Percentiles rank a stretch among this genome's conserved stretches.
phyloP scores from a whole-genome alignment of 2,113 vertebrate species.

The Gasterosteus aculeatus region DNA sequence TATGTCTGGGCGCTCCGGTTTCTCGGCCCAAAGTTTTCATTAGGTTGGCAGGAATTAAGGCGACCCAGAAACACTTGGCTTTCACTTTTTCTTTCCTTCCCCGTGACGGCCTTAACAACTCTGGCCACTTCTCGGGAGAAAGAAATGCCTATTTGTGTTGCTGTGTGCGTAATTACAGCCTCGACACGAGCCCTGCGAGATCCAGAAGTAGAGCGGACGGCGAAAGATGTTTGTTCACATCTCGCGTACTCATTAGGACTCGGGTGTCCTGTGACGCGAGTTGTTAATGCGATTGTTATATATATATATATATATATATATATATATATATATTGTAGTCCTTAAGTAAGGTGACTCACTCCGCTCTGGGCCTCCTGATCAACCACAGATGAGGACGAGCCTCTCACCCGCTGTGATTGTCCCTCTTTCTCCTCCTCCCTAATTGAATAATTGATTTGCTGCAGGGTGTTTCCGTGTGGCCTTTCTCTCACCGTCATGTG shows the following conservation, averaged over 20 bases:
- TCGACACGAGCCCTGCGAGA: constrained; percentile 5
- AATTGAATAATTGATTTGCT: constrained; percentile 68
- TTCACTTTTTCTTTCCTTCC: constrained; percentile 34
- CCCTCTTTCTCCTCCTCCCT: constrained; percentile 38
- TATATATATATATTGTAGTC: constrained; percentile 13
- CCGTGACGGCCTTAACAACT: constrained; percentile 32
- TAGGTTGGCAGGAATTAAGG: constrained; percentile 55
- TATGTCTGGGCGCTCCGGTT: constrained; percentile 58
- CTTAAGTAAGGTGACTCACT: constrained; percentile 1
- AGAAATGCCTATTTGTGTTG: constrained; percentile 17
- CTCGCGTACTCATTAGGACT: not conserved
- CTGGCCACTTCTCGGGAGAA: constrained; percentile 7
- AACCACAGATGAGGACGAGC: constrained; percentile 63
- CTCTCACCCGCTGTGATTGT: constrained; percentile 56
- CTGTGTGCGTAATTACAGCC: constrained; percentile 24
- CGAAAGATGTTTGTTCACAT: not conserved
- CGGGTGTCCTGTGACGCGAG: not conserved
- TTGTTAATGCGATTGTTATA: not conserved
- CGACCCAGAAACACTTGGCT: constrained; percentile 40
- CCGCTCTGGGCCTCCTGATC: constrained; percentile 46
- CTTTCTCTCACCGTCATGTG: constrained; percentile 35
- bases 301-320: constrained; percentile 11
- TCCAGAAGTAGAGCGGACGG: constrained; percentile 3
- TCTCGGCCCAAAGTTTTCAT: constrained; percentile 55
- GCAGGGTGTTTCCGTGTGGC: constrained; percentile 68